phyloP scores from a whole-genome alignment of 2,113 vertebrate genomes.

The Clarias magur region DNA sequence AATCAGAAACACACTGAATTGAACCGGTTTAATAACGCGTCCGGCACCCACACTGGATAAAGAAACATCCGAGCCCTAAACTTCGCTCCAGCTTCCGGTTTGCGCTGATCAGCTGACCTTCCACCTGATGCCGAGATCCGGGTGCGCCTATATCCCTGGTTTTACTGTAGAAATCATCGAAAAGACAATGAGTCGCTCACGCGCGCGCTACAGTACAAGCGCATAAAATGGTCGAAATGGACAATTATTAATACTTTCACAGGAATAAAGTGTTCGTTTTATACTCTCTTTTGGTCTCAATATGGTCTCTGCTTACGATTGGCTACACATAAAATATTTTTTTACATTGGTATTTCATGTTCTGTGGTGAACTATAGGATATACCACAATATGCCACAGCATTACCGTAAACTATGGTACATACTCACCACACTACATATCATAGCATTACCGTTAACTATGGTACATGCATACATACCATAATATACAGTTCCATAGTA shows the following conservation, averaged over 20 bases:
- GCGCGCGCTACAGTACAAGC: no score
- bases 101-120: constrained; percentile 49
- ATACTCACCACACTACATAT: no score
- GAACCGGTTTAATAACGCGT: background rate
- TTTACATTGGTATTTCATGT: no score
- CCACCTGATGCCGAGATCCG: background rate
- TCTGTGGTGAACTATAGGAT: no score
- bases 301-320: no score
- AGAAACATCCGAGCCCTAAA: background rate
- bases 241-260: background rate
- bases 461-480: no score
- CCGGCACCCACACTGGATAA: background rate
- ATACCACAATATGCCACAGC: no score
- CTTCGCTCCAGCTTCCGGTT: constrained; percentile 46
- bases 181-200: background rate
- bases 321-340: no score
- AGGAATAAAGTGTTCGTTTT: background rate
- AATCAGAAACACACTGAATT: background rate
- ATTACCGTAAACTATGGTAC: no score
- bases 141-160: background rate
- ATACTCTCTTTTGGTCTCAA: no score
- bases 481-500: no score
- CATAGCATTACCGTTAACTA: no score
- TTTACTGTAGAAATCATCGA: background rate
- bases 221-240: background rate